A percentile compares a stretch with the other conserved stretches of the same genome.
phyloP scores from a whole-genome alignment of 2,797 vertebrate species.

The Sebastes elongatus region DNA sequence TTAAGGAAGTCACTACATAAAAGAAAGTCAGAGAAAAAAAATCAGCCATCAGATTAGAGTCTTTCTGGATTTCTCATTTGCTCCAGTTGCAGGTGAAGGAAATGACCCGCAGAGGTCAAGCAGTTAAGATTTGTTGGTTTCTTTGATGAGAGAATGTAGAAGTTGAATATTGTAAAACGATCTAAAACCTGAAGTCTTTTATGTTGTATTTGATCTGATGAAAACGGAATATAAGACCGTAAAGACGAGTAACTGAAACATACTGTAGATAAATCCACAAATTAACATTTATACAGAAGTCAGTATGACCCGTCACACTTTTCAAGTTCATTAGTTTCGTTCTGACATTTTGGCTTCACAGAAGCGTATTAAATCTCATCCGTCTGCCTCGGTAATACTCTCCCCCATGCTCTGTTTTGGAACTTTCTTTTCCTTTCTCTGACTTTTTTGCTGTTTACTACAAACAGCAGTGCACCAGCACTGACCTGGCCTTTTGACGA shows the following conservation, averaged over 20 bases:
- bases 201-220: neutral
- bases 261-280: neutral
- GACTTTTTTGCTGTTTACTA: slow-evolving; percentile 76
- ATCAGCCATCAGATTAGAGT: slow-evolving; percentile 1
- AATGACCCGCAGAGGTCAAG: slow-evolving; percentile 26
- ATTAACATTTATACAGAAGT: neutral
- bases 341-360: slow-evolving; percentile 31
- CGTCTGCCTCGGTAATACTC: slow-evolving; percentile 8
- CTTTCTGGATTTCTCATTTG: slow-evolving; percentile 62
- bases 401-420: slow-evolving; percentile 71
- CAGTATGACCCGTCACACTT: neutral
- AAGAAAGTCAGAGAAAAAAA: slow-evolving; percentile 37
- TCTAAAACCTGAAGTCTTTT: neutral
- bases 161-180: neutral
- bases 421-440: slow-evolving; percentile 68
- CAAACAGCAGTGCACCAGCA: slow-evolving; percentile 75
- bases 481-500: slow-evolving; percentile 60
- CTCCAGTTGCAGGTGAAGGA: slow-evolving; percentile 41
- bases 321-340: neutral
- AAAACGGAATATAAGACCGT: neutral
- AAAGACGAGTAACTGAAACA: neutral
- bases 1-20: slow-evolving; percentile 49
- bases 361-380: neutral
- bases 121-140: slow-evolving; percentile 3
- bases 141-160: slow-evolving; percentile 30